Base-by-base conservation (phyloP, 2,113 vertebrate species). In the Hypocryptadius cinnamomeus region DNA sequence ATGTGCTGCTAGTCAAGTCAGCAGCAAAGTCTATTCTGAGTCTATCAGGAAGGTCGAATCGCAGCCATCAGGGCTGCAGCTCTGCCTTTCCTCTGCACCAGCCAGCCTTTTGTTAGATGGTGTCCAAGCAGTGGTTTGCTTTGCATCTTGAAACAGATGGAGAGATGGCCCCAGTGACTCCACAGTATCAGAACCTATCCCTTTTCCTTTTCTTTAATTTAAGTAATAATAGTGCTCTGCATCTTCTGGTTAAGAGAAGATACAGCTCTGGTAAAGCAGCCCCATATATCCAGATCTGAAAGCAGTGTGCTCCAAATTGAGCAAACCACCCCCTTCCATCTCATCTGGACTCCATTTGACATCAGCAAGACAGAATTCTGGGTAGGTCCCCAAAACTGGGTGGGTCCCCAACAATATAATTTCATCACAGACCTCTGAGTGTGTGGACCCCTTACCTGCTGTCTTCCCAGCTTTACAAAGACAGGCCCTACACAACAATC, bases 1-100 rank as follows among this genome's bases (percentile, higher is more conserved):
- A 87, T 89, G 64, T 90, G 85, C 83, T 89, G 37, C 45, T 54
- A 35, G 73, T 93, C 94, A 96, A 90, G 57, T 50, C 80, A 91
- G 84, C 73, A 92, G 59, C 66, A 70, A 66, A 86, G 61, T 65
- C 65, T 84, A 30, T 88, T 86, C 76, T 56, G 87, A 72, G 78
- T 70, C 73, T 86, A 12, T 54, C 50, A 79, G 70, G 84, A 93
- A 81, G 66, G 47, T 35, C 63, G 10, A 61, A 87, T 94, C 25
- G 11, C 57, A 82, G n/a, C 56, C 40, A 2, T 63, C 56, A 91
- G 81, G 27, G 42, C 7, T 70, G 68, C 51, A 86, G 61, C 13
- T 23, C 37, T 84, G 87, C 63, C 42, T 64, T 68, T 91, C 45
- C 85, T 71, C 27, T 85, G 37, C 53, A 42, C 53, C 35, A 69